These are phyloP conservation scores for Phaonia tiefii DNA, from an alignment of 2,888 invertebrate species.

Conservation along the genomic window DNA sequence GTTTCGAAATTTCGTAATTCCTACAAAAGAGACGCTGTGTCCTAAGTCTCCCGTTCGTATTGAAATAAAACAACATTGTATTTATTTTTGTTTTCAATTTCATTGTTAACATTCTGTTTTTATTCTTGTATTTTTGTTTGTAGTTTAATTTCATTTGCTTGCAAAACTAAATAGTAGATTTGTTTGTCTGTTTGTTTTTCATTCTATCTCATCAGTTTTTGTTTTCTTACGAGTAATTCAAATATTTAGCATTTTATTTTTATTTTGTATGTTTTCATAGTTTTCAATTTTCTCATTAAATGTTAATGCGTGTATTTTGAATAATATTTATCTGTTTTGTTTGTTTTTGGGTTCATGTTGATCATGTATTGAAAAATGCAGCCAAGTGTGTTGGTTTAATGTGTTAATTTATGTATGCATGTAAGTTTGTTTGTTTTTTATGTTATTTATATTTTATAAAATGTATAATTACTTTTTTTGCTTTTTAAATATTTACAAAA, in stretches of 20 bases:
- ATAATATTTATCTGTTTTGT: slow-evolving; percentile 14
- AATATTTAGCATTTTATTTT: slow-evolving; percentile 51
- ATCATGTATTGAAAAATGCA: slow-evolving; percentile 50
- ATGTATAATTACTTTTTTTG: slow-evolving; percentile 47
- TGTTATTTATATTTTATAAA: slow-evolving; percentile 30
- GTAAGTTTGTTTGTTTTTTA: slow-evolving; percentile 70
- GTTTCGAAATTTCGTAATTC: too few species aligned
- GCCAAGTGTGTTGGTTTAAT: slow-evolving; percentile 10
- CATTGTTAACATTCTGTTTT: slow-evolving; percentile 67
- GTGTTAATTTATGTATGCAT: slow-evolving; percentile 35
- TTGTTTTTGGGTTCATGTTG: slow-evolving; percentile 32
- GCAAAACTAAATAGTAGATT: slow-evolving; percentile 74
- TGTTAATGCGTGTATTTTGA: slow-evolving; percentile 50
- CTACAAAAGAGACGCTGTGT: too few species aligned
- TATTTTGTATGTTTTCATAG: slow-evolving; percentile 46
- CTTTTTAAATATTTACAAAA: slow-evolving; percentile 73
- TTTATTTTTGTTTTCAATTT: slow-evolving; percentile 46
- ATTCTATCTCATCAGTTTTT: slow-evolving; percentile 43
- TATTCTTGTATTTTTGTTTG: slow-evolving; percentile 54
- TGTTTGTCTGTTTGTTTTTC: slow-evolving; percentile 64
- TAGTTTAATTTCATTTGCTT: slow-evolving; percentile 70
- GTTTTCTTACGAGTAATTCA: slow-evolving; percentile 7
- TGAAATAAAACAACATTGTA: too few species aligned
- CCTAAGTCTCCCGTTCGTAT: too few species aligned
- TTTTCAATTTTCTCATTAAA: slow-evolving; percentile 39